A percentile compares a stretch with the other conserved stretches of the same genome.
Conservation (phyloP, 2,888 invertebrate genomes). For the Himalopsyche kuldschensis region DNA sequence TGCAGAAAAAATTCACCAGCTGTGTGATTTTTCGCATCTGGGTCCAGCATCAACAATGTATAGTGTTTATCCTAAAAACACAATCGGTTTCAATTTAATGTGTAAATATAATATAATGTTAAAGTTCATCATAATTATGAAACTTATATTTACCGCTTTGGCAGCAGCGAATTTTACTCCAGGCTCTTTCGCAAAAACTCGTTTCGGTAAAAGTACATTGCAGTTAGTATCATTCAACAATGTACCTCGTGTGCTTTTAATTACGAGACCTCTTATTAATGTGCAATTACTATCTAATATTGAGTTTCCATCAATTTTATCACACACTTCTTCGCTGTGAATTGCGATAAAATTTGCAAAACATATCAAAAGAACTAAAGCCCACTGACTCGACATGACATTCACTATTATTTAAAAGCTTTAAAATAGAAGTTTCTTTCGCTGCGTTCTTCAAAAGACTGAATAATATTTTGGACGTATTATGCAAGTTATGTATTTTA, state of each 20-base stretch:
- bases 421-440: neutral
- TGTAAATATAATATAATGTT: conserved; percentile 16
- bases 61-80: conserved; percentile 56
- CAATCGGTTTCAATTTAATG: neutral
- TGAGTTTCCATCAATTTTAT: conserved; percentile 46
- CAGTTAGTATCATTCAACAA: conserved; percentile 57
- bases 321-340: conserved; percentile 41
- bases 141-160: neutral
- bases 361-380: conserved; percentile 43
- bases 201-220: conserved; percentile 53
- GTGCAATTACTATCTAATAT: conserved; percentile 53
- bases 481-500: neutral
- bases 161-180: neutral
- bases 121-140: neutral
- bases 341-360: conserved; percentile 49
- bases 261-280: conserved; percentile 49
- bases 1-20: conserved; percentile 57
- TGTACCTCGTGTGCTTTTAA: conserved; percentile 53
- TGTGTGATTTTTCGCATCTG: conserved; percentile 54
- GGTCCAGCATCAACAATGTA: conserved; percentile 55
- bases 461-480: neutral
- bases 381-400: neutral
- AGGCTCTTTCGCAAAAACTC: conserved; percentile 55
- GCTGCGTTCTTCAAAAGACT: neutral
- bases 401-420: neutral